A percentile compares a stretch with the other conserved stretches of the same genome.
phyloP scores from a whole-genome alignment of 2,888 invertebrate genomes.

The Noctua fimbriata region DNA sequence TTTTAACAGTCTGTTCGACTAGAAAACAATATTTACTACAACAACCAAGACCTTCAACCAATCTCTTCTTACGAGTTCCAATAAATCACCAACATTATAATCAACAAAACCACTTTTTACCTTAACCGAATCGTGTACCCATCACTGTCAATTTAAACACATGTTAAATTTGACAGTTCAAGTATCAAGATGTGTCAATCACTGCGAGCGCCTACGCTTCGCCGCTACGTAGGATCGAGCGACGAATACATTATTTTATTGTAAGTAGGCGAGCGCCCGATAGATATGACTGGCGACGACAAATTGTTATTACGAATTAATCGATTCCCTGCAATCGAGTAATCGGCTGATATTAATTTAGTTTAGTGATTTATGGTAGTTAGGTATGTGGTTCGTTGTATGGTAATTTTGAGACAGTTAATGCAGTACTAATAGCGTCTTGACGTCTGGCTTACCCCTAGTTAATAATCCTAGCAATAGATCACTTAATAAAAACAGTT shows the following conservation, averaged over 20 bases:
- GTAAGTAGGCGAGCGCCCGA: slow-evolving; percentile 84
- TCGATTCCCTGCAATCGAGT: slow-evolving; percentile 77
- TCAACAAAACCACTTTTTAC: slow-evolving; percentile 57
- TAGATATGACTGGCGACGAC: slow-evolving; percentile 86
- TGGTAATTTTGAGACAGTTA: slow-evolving; percentile 44
- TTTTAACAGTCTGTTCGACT: neutral
- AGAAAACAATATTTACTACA: neutral
- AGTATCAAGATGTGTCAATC: slow-evolving; percentile 80
- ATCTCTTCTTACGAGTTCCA: slow-evolving; percentile 33
- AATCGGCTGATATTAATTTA: slow-evolving; percentile 63
- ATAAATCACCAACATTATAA: slow-evolving; percentile 49
- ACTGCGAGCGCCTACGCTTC: slow-evolving; percentile 81
- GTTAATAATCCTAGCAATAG: neutral
- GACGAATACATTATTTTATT: slow-evolving; percentile 86
- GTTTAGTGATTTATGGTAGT: slow-evolving; percentile 53
- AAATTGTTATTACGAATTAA: slow-evolving; percentile 89
- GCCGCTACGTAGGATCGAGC: slow-evolving; percentile 82
- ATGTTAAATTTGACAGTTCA: slow-evolving; percentile 68
- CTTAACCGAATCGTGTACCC: slow-evolving; percentile 39
- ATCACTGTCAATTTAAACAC: slow-evolving; percentile 65
- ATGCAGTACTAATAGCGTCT: neutral
- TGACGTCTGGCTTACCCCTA: neutral
- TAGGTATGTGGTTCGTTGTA: slow-evolving; percentile 48
- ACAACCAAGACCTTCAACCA: neutral
- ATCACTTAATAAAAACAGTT: neutral